phyloP scores from a whole-genome alignment of 2,888 invertebrate species.

The Helobdella robusta region DNA sequence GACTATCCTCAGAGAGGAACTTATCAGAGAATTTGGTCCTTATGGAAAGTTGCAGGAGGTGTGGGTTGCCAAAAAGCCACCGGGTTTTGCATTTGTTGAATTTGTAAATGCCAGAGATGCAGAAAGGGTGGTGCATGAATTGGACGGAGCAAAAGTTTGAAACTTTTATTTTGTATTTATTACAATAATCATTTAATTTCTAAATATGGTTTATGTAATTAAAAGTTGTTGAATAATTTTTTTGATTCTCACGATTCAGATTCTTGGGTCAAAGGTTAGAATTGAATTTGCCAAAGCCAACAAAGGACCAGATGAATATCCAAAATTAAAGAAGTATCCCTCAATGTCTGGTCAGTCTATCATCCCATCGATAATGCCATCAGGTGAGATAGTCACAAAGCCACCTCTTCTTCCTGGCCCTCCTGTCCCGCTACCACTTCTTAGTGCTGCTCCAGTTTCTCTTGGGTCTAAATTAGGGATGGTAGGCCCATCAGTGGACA shows the following conservation, averaged over 20 bases:
- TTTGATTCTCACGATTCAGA: no score
- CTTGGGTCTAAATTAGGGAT: neutral
- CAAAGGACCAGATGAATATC: conserved; percentile 7
- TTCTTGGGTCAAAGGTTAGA: conserved; percentile 66
- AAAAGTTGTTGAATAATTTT: no score
- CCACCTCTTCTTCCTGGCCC: no score
- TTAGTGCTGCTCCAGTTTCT: neutral
- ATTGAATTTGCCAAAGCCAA: conserved; percentile 70
- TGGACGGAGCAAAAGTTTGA: conserved; percentile 77
- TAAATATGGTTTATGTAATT: neutral
- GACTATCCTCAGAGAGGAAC: conserved; percentile 79
- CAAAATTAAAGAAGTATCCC: neutral
- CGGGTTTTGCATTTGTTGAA: conserved; percentile 79
- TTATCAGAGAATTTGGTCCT: conserved; percentile 80
- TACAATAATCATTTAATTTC: neutral
- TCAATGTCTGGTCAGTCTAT: neutral
- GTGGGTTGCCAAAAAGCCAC: conserved; percentile 87
- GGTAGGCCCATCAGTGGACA: conserved; percentile 8
- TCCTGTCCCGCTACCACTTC: no score
- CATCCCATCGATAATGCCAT: conserved; percentile 2
- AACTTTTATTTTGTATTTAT: neutral
- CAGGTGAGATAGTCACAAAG: neutral
- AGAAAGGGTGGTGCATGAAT: conserved; percentile 74
- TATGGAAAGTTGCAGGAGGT: conserved; percentile 82
- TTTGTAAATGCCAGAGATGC: conserved; percentile 80